Percentiles rank a stretch among this genome's conserved stretches.
Conservation (phyloP, 2,888 invertebrate species). For the Lochmaea crataegi region DNA sequence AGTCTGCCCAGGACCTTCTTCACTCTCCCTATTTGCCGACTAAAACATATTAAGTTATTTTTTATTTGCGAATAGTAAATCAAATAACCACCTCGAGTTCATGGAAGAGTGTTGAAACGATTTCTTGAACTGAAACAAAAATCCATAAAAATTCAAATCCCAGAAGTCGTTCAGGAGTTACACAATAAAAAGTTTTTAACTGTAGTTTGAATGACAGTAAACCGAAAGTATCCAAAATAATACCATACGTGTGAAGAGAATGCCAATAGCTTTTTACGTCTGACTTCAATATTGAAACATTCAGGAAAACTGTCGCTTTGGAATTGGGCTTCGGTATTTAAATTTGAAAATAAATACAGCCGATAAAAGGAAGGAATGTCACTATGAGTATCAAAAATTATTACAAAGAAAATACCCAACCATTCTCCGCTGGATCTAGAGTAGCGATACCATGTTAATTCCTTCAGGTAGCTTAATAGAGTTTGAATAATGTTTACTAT, state of each 20-base stretch:
- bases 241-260: constrained; percentile 46
- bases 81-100: constrained; percentile 16
- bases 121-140: constrained; percentile 24
- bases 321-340: neutral
- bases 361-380: neutral
- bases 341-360: neutral
- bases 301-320: constrained; percentile 22
- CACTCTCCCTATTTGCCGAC: neutral
- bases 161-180: constrained; percentile 39
- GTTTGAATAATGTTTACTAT: too few relatives aligned
- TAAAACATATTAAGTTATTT: constrained; percentile 6
- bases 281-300: constrained; percentile 49
- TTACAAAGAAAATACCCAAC: neutral
- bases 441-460: too few relatives aligned
- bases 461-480: too few relatives aligned
- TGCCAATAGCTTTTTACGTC: constrained; percentile 45
- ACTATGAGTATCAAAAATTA: neutral
- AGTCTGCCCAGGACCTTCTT: neutral
- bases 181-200: constrained; percentile 47
- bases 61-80: constrained; percentile 8
- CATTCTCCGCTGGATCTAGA: too few relatives aligned
- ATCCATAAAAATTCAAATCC: constrained; percentile 29
- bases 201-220: constrained; percentile 48
- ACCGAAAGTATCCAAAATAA: constrained; percentile 51
- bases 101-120: constrained; percentile 13